A percentile compares a stretch with the other conserved stretches of the same genome.
Conservation (phyloP, 64 coral and sea anemone genomes). For the Montipora foliosa region DNA sequence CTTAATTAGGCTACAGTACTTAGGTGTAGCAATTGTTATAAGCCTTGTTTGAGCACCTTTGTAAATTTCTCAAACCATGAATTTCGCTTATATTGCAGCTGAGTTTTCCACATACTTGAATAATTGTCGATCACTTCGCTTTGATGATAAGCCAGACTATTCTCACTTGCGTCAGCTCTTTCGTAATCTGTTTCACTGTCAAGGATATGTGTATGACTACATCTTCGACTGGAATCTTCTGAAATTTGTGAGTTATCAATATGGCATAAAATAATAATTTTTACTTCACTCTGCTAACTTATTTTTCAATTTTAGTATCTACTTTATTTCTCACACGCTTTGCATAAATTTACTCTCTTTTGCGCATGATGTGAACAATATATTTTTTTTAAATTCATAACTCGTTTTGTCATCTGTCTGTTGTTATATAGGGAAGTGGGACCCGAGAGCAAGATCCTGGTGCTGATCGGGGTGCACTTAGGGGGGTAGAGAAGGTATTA, state of each 20-base stretch:
- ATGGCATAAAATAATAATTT: not conserved
- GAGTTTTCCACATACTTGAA: constrained; percentile 99
- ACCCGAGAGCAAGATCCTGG: constrained; percentile 34
- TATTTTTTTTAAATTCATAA: not conserved
- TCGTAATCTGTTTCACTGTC: constrained; percentile 95
- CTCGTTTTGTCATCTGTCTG: not conserved
- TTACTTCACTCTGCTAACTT: too few relatives aligned
- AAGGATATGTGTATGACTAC: constrained; percentile 99
- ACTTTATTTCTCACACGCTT: not conserved
- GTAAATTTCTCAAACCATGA: not conserved
- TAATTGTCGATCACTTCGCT: constrained; percentile 93
- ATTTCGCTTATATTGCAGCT: constrained; percentile 61
- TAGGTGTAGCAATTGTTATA: not conserved
- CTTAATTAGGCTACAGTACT: too few relatives aligned
- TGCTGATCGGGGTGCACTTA: constrained; percentile 46
- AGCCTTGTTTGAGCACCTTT: not conserved
- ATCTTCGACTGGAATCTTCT: constrained; percentile 99
- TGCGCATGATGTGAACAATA: not conserved
- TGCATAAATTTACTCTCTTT: not conserved
- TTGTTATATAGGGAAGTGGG: constrained; percentile 52
- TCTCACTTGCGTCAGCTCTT: constrained; percentile 95
- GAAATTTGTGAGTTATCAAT: constrained; percentile 91
- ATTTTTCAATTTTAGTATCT: not conserved
- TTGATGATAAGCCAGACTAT: constrained; percentile 99
- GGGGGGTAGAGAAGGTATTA: constrained; percentile 38